phyloP scores from a whole-genome alignment of 2,888 invertebrate genomes.

The Calameuta pallipes region DNA sequence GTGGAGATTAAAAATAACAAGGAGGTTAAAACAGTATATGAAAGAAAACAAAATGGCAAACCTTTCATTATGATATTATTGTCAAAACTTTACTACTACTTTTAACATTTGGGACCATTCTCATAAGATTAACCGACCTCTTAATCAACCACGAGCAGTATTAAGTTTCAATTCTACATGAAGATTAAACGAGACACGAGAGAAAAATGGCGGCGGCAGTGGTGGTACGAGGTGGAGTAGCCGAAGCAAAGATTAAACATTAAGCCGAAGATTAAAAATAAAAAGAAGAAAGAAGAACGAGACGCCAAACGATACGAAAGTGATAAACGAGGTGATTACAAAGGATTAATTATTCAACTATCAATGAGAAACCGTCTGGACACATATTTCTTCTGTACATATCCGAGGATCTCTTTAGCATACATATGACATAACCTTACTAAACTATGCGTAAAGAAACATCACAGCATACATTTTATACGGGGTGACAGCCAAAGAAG shows the following conservation, averaged over 20 bases:
- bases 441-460: background rate
- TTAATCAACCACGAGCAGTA: constrained; percentile 47
- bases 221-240: constrained; percentile 1
- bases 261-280: constrained; percentile 2
- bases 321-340: background rate
- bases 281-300: constrained; percentile 10
- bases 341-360: background rate
- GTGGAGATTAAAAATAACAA: background rate
- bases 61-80: constrained; percentile 16
- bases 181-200: constrained; percentile 18
- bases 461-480: constrained; percentile 1
- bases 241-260: background rate
- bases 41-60: background rate
- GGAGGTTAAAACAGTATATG: background rate
- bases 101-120: constrained; percentile 62
- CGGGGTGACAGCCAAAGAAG: constrained; percentile 22
- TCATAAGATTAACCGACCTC: constrained; percentile 50
- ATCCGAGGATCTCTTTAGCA: constrained; percentile 35
- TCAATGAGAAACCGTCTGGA: constrained; percentile 22
- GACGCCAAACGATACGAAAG: background rate
- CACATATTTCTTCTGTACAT: constrained; percentile 52
- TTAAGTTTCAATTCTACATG: constrained; percentile 46
- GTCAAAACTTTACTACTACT: constrained; percentile 39
- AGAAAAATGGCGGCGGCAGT: constrained; percentile 24
- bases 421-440: background rate